Evolutionary conservation across 2,113 vertebrate genomes (phyloP).

Genomic region (Macquaria australasica): DNA sequence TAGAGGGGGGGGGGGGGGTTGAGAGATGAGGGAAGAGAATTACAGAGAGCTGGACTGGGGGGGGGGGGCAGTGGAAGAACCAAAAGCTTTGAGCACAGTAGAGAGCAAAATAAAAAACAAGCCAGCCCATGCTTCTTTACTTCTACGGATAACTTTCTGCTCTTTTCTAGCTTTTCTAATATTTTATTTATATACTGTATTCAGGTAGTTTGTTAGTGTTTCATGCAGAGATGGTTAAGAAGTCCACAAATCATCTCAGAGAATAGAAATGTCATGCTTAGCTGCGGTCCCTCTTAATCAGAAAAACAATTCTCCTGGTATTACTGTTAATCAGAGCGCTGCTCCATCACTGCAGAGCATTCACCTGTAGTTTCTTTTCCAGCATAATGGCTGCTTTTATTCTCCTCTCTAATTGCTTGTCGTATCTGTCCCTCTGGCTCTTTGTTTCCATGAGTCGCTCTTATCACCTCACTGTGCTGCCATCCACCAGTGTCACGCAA

Average conservation of each 20-base stretch:
- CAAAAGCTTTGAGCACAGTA: constrained; percentile 8
- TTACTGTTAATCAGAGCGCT: constrained; percentile 59
- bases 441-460: constrained; percentile 69
- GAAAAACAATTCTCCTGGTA: constrained; percentile 53
- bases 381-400: constrained; percentile 69
- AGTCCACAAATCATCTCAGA: constrained; percentile 63
- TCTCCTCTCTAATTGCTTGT: constrained; percentile 74
- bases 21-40: constrained; percentile 37
- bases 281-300: constrained; percentile 47
- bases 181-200: constrained; percentile 50
- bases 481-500: constrained; percentile 64
- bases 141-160: constrained; percentile 29
- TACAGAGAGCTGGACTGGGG: not conserved
- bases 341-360: constrained; percentile 48
- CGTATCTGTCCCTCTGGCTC: constrained; percentile 63
- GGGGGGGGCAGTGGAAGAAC: not conserved
- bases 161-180: constrained; percentile 31
- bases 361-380: constrained; percentile 58
- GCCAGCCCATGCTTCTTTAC: constrained; percentile 13
- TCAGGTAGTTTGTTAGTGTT: constrained; percentile 54
- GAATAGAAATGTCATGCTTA: constrained; percentile 40
- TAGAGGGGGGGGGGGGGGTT: constrained; percentile 33
- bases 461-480: constrained; percentile 66
- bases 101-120: constrained; percentile 17
- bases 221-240: constrained; percentile 33